These are phyloP conservation scores for Acanthisitta chloris DNA, from an alignment of 2,113 vertebrate species.

Conservation along the genomic window DNA sequence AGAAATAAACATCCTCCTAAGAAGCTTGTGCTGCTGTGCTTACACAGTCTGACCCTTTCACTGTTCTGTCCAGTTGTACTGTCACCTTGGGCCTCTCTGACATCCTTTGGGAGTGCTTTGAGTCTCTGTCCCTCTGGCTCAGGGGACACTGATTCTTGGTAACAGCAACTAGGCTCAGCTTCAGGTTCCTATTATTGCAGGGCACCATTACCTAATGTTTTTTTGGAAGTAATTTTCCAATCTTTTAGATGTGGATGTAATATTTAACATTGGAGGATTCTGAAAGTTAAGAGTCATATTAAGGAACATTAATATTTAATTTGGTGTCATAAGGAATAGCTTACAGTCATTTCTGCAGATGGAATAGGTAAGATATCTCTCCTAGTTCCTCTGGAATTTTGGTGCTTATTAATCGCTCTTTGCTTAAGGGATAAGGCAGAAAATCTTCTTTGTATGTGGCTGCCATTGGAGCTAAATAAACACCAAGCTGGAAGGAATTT, in stretches of 20 bases:
- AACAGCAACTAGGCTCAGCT: neutral
- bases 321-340: neutral
- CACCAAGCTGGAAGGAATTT: neutral
- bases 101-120: neutral
- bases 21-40: neutral
- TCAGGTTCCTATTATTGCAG: neutral
- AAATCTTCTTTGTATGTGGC: neutral
- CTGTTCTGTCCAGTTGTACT: neutral
- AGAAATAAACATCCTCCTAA: neutral
- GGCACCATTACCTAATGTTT: neutral
- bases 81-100: neutral
- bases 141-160: neutral
- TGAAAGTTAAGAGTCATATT: conserved; percentile 16
- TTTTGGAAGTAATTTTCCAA: neutral
- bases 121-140: neutral
- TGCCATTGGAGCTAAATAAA: neutral
- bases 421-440: neutral
- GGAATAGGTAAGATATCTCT: neutral
- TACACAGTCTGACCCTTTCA: neutral
- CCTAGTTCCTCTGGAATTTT: neutral
- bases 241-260: neutral
- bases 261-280: neutral
- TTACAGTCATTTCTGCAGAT: neutral
- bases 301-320: conserved; percentile 21
- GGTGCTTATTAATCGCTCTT: neutral